These are phyloP conservation scores for Sitobion miscanthi DNA, from an alignment of 1,140 invertebrate species.

Conservation along the genomic window DNA sequence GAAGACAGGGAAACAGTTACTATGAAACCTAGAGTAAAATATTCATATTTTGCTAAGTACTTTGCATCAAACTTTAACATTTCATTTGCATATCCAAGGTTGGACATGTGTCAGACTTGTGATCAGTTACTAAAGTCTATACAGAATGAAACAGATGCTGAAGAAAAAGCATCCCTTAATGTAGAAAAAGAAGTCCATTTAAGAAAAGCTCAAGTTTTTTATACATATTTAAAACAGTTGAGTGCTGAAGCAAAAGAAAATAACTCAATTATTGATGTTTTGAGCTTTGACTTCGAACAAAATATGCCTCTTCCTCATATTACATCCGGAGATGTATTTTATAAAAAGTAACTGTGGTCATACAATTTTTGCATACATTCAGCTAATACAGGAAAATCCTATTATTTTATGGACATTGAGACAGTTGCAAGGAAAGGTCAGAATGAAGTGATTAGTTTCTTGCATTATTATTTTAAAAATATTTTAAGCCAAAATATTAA, in stretches of 20 bases:
- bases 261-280: constrained; percentile 17
- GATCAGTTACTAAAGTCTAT: background rate
- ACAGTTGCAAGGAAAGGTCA: too few relatives aligned
- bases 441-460: too few relatives aligned
- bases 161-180: constrained; percentile 2
- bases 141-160: background rate
- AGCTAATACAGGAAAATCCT: background rate
- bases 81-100: constrained; percentile 18
- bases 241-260: constrained; percentile 9
- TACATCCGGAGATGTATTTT: background rate
- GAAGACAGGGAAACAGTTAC: background rate
- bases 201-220: constrained; percentile 19
- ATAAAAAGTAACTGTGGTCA: constrained; percentile 6
- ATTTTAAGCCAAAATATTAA: background rate
- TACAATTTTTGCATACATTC: constrained; percentile 26
- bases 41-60: background rate
- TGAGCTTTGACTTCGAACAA: constrained; percentile 32
- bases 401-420: constrained; percentile 16
- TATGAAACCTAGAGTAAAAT: too few relatives aligned
- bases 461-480: background rate
- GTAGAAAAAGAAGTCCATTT: background rate
- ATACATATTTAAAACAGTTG: constrained; percentile 33
- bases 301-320: background rate
- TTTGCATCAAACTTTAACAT: constrained; percentile 24
- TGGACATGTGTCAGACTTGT: constrained; percentile 11